Percentiles rank a stretch among this genome's conserved stretches.
Conservation (phyloP, 1,140 invertebrate genomes). For the Hermetia illucens region DNA sequence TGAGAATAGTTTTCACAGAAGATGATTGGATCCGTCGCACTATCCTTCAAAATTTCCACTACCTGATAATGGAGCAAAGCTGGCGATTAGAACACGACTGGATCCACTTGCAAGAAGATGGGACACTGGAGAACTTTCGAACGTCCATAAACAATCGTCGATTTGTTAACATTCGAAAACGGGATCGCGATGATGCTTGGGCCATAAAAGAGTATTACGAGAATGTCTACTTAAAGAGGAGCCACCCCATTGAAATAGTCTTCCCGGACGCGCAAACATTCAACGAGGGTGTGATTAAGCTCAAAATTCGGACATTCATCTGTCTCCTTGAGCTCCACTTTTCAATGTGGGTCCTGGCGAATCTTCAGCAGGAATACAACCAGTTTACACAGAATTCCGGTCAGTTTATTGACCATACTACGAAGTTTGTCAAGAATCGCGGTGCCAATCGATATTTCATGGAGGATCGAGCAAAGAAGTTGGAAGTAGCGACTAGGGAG, state of each 20-base stretch:
- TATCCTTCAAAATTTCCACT: slow-evolving; percentile 28
- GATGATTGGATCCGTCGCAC: slow-evolving; percentile 24
- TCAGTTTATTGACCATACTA: too few relatives aligned
- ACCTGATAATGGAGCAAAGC: slow-evolving; percentile 22
- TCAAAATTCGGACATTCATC: slow-evolving; percentile 25
- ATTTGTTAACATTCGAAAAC: slow-evolving; percentile 20
- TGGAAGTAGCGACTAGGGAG: slow-evolving; percentile 11
- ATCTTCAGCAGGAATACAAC: slow-evolving; percentile 13
- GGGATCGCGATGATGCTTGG: slow-evolving; percentile 27
- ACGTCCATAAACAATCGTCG: slow-evolving; percentile 20
- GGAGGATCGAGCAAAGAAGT: slow-evolving; percentile 19
- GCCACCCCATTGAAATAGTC: slow-evolving; percentile 20
- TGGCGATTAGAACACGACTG: slow-evolving; percentile 24
- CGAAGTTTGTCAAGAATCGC: slow-evolving; percentile 21
- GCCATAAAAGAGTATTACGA: slow-evolving; percentile 25
- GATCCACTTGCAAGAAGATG: slow-evolving; percentile 15
- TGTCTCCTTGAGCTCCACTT: slow-evolving; percentile 23
- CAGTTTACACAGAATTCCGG: slow-evolving; percentile 1
- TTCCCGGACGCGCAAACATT: slow-evolving; percentile 19
- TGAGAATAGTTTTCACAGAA: slow-evolving; percentile 27
- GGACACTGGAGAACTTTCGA: slow-evolving; percentile 15
- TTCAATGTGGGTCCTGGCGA: slow-evolving; percentile 19
- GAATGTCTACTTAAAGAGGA: slow-evolving; percentile 17
- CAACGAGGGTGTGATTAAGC: slow-evolving; percentile 15
- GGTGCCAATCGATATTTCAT: slow-evolving; percentile 27